These are phyloP conservation scores for Sprattus sprattus DNA, from an alignment of 2,113 vertebrate species.

Conservation along the genomic window DNA sequence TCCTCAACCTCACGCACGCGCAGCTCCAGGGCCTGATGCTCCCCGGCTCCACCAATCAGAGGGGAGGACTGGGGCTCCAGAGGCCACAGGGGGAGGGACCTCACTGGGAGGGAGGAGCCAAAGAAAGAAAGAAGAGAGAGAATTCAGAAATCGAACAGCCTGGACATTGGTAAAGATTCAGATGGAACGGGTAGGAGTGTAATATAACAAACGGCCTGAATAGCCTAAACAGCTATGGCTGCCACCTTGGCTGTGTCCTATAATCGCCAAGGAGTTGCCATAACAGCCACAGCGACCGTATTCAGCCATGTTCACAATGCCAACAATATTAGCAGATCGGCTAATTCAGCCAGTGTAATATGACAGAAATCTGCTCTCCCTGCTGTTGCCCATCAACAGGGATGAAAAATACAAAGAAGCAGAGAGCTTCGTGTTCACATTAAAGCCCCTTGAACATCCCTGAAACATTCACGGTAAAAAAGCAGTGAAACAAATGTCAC, in stretches of 20 bases:
- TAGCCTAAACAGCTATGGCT: background rate
- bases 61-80: constrained; percentile 84
- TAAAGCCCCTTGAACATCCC: background rate
- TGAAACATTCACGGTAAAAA: background rate
- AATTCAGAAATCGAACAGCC: background rate
- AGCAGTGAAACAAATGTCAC: background rate
- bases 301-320: background rate
- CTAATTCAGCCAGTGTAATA: background rate
- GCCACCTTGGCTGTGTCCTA: background rate
- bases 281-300: background rate
- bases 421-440: background rate
- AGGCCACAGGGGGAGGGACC: constrained; percentile 85
- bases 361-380: background rate
- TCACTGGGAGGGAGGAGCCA: constrained; percentile 72
- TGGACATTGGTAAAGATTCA: background rate
- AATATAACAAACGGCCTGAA: background rate
- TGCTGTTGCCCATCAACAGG: background rate
- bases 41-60: constrained; percentile 72
- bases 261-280: background rate
- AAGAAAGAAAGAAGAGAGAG: background rate
- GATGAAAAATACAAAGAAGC: background rate
- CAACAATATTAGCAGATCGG: background rate
- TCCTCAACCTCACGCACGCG: constrained; percentile 91
- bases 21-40: constrained; percentile 85
- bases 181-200: background rate